These are phyloP conservation scores for Hydrolagus affinis DNA, from an alignment of 2,113 vertebrate genomes.

Conservation along the genomic window DNA sequence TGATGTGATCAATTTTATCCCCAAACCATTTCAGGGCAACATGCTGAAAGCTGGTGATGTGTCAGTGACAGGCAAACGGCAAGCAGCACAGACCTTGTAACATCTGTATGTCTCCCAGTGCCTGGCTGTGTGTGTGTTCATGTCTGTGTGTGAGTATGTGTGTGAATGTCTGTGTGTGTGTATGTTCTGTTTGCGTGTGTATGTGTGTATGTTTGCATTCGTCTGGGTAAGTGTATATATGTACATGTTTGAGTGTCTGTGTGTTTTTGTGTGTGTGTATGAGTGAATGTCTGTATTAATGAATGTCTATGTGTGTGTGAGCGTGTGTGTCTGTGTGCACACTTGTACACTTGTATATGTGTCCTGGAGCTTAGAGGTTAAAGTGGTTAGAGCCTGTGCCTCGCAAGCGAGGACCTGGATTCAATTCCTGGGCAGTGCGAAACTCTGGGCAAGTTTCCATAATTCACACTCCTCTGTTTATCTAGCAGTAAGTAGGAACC, in stretches of 20 bases:
- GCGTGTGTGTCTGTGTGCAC: too few species aligned
- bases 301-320: not conserved
- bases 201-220: not conserved
- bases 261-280: not conserved
- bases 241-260: not conserved
- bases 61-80: not conserved
- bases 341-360: too few species aligned
- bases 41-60: conserved; percentile 19
- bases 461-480: too few species aligned
- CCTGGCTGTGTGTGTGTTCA: not conserved
- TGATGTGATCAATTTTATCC: conserved; percentile 26
- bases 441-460: too few species aligned
- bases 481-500: too few species aligned
- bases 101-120: not conserved
- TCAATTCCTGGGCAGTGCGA: too few species aligned
- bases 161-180: not conserved
- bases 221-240: not conserved
- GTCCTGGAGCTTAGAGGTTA: too few species aligned
- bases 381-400: too few species aligned
- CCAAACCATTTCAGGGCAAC: conserved; percentile 10
- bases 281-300: not conserved
- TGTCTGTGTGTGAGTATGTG: too few species aligned
- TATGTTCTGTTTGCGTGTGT: not conserved
- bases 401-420: too few species aligned
- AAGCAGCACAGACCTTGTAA: not conserved